phyloP scores from a whole-genome alignment of 2,888 invertebrate species.

The Chrysolina oricalcia region DNA sequence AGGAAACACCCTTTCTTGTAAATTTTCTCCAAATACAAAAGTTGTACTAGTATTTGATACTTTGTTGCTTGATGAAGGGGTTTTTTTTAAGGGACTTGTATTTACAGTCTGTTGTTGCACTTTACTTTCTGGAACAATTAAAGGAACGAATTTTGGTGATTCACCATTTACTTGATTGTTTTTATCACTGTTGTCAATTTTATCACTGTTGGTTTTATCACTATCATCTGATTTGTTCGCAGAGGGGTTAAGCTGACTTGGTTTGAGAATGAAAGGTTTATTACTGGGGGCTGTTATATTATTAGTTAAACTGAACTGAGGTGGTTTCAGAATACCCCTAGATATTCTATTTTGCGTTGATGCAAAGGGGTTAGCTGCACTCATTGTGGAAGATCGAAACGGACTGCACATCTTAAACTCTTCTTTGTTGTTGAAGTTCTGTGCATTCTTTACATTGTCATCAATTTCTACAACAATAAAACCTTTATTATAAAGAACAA shows the following conservation, averaged over 20 bases:
- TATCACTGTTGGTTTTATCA: constrained; percentile 55
- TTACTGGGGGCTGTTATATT: constrained; percentile 48
- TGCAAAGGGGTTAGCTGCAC: constrained; percentile 60
- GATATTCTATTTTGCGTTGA: constrained; percentile 54
- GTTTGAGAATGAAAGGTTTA: constrained; percentile 65
- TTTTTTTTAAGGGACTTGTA: constrained; percentile 22
- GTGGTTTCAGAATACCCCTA: constrained; percentile 63
- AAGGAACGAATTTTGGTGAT: constrained; percentile 68
- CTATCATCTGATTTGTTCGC: constrained; percentile 53
- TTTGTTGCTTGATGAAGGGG: constrained; percentile 40
- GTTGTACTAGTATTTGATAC: constrained; percentile 74
- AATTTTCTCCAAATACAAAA: constrained; percentile 94
- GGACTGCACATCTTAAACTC: constrained; percentile 63
- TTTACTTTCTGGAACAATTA: constrained; percentile 61
- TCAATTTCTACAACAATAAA: constrained; percentile 56
- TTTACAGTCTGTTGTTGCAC: constrained; percentile 33
- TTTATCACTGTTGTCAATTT: constrained; percentile 58
- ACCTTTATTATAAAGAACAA: neutral
- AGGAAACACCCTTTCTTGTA: constrained; percentile 85
- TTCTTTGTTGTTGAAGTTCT: constrained; percentile 48
- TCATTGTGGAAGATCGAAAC: constrained; percentile 50
- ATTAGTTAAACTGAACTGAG: constrained; percentile 62
- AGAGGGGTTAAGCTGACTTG: constrained; percentile 68
- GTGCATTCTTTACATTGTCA: constrained; percentile 58
- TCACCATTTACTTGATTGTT: constrained; percentile 64